Evolutionary conservation across 2,888 invertebrate genomes (phyloP), one percentile per base, ranked within the genome.

Genomic region (Neocrepidodera transversa): DNA sequence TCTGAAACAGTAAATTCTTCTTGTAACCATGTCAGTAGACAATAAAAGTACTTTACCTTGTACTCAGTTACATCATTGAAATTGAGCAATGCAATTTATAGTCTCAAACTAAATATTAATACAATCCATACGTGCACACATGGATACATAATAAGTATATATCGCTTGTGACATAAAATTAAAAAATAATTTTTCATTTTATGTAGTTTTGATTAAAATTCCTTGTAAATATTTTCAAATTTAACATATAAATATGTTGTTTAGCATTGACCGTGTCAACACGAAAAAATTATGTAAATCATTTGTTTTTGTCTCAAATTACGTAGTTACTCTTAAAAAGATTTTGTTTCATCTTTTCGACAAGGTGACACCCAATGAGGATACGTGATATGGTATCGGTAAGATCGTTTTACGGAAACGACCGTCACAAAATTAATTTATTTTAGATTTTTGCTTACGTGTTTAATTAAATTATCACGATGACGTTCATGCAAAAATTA

Each of bases 41-140:
- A 58, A 53, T 62, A 58, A 50, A 54, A 54, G 47, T 51, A 64
- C 55, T 53, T 64, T 58, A 64, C 64, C 64, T 64, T 64, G 61
- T 53, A 47, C 32, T 32, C 26, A 28, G 63, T 70, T 70, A 68
- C 70, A 67, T 70, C 69, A 70, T 61, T 55, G 23, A 51, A 60
- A 67, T 70, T 70, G 70, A 66, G 70, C 63, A 70, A 70, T 64
- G 60, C 62, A 59, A 62, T 68, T 68, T 67, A 64, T 68, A 68
- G 54, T 58, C 61, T 66, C 66, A 63, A 63, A 58, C 58, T 55
- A 57, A 63, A 58, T 63, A 63, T 61, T 63, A 63, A 63, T 53
- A 53, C 53, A 35, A 52, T 61, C 43, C 10, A 28, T 30, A 51
- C 51, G 38, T 51, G 30, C 14, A 28, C 16, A 36, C 36, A 11